phyloP scores from a whole-genome alignment of 2,113 vertebrate species.

The Meleagris gallopavo region DNA sequence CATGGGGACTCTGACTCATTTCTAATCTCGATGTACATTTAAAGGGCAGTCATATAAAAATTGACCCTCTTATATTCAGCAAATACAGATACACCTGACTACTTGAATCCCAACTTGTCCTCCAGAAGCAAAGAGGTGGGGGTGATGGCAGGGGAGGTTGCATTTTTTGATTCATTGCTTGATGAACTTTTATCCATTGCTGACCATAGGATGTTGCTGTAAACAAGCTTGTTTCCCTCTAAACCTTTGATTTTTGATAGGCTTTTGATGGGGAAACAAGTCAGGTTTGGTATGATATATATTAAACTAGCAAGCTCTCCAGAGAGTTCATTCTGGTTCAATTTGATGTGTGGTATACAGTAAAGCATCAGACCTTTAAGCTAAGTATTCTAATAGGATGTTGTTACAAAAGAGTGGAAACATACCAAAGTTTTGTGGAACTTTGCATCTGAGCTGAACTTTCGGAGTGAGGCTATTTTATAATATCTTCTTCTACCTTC shows the following conservation, averaged over 20 bases:
- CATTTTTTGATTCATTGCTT: not conserved
- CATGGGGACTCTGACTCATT: conserved; percentile 36
- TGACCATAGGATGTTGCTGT: not conserved
- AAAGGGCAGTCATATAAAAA: conserved; percentile 34
- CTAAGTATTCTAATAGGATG: not conserved
- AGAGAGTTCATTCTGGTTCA: not conserved
- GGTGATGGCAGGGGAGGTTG: not conserved
- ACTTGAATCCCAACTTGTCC: not conserved
- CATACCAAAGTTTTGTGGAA: not conserved
- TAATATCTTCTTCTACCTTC: conserved; percentile 7
- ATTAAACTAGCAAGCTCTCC: not conserved
- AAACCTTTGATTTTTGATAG: not conserved
- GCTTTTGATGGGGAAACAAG: not conserved
- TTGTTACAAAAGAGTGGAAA: not conserved
- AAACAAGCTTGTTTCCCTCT: not conserved
- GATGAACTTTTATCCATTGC: not conserved
- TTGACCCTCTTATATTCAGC: not conserved
- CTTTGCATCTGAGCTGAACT: not conserved
- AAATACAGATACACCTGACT: not conserved
- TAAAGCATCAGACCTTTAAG: not conserved
- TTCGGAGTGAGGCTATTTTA: not conserved
- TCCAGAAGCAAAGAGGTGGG: not conserved
- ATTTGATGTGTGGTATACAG: not conserved
- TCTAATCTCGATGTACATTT: not conserved
- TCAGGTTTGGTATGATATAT: not conserved